Base-by-base conservation (phyloP, 1,140 invertebrate genomes). In the Adoxophyes honmai region DNA sequence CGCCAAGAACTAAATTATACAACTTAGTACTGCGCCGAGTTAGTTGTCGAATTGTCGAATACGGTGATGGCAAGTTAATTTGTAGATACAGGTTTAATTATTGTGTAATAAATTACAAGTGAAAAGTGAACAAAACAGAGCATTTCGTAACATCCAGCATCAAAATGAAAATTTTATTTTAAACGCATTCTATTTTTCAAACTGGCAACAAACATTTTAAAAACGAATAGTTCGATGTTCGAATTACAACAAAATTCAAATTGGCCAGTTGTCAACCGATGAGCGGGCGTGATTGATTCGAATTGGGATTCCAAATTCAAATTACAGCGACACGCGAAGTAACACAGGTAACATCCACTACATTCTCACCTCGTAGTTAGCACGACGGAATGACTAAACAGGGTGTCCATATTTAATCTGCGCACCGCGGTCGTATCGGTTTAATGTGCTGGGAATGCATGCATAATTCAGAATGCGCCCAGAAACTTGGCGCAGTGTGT, bases 331-430 rank as follows among this genome's bases (percentile, higher is more conserved):
- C 60, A 53, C 42, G 44, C 52, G 53, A 59, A 71, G 60, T 62
- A 66, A 61, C 68, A 60, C 60, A 44, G 37, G 59, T 57, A 53
- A 60, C 13, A 42, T 21, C 54, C 38, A 18, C 34, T 70, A 62
- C 59, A 70, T 73, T 74, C 71, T 68, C 76, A 75, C 73, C 68
- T 75, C 39, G 53, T 68, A 71, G 73, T 76, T 68, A 75, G 69
- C 48, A 64, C 57, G 38, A 66, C 62, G 61, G 77, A 77, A 75
- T 77, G 61, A 69, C 68, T 78, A 78, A 80, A 70, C 70, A 78
- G 68, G 67, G 62, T 71, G 75, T 78, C 67, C 78, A 81, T 78
- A 77, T 77, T 78, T 75, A 75, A 78, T 73, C 69, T 44, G 59
- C 60, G 57, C 59, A 56, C 56, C 54, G 69, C 66, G 67, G 62